A percentile compares a stretch with the other conserved stretches of the same genome.
phyloP scores from a whole-genome alignment of 1,140 invertebrate genomes.

The Drosophila yakuba region DNA sequence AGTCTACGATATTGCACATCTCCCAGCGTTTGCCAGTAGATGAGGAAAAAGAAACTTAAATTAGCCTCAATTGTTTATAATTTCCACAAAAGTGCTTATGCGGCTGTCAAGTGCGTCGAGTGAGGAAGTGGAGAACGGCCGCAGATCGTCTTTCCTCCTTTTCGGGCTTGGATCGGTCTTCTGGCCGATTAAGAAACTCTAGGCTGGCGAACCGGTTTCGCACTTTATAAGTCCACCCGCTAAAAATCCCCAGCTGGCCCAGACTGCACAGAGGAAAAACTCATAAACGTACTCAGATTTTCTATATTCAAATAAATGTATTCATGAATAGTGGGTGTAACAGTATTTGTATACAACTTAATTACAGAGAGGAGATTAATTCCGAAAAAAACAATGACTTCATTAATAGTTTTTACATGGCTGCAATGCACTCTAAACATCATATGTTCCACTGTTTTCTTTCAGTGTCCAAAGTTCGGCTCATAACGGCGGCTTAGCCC shows the following conservation, averaged over 20 bases:
- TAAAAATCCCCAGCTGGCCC: conserved; percentile 23
- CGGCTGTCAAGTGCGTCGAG: conserved; percentile 59
- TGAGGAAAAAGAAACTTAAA: conserved; percentile 58
- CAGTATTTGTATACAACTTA: too few relatives aligned
- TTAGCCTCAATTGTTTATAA: conserved; percentile 83
- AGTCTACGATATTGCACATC: conserved; percentile 20
- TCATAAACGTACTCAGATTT: background rate
- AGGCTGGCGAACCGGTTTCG: conserved; percentile 21
- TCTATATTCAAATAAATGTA: too few relatives aligned
- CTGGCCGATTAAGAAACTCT: conserved; percentile 41
- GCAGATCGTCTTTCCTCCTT: conserved; percentile 13
- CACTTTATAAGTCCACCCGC: conserved; percentile 50
- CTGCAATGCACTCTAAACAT: too few relatives aligned
- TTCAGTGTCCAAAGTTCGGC: background rate
- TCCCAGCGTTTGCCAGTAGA: conserved; percentile 10
- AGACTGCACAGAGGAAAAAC: conserved; percentile 3
- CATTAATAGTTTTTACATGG: background rate
- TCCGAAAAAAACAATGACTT: background rate
- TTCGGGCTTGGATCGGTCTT: conserved; percentile 3
- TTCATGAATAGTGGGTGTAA: too few relatives aligned
- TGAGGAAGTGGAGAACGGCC: conserved; percentile 58
- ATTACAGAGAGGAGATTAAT: too few relatives aligned
- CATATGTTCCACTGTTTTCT: background rate
- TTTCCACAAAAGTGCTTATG: conserved; percentile 48
- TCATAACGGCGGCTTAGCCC: conserved; percentile 10